phyloP scores from a whole-genome alignment of 1,140 invertebrate species.

The Drosophila seguyi region DNA sequence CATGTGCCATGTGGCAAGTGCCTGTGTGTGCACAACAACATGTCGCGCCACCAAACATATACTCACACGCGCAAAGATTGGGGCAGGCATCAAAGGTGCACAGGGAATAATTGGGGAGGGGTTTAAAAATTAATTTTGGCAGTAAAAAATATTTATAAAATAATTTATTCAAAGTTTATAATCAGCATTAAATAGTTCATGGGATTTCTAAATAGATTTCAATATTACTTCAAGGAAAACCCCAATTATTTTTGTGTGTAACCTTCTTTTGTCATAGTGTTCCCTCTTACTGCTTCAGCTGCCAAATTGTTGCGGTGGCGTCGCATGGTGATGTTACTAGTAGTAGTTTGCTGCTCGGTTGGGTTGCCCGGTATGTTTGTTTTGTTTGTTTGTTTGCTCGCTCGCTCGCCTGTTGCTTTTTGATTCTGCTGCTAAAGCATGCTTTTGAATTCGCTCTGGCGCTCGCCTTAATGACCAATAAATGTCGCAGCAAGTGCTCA shows the following conservation, averaged over 20 bases:
- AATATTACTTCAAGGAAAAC: not conserved
- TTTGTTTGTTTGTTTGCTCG: slow-evolving; percentile 8
- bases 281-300: slow-evolving; percentile 10
- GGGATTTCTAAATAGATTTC: not conserved
- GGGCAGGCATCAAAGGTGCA: slow-evolving; percentile 45
- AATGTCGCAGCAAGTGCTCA: slow-evolving; percentile 41
- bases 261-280: slow-evolving; percentile 3
- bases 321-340: slow-evolving; percentile 35
- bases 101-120: not conserved
- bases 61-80: slow-evolving; percentile 18
- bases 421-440: slow-evolving; percentile 11
- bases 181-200: not conserved
- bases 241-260: not conserved
- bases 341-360: slow-evolving; percentile 7
- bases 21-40: slow-evolving; percentile 77
- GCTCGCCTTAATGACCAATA: slow-evolving; percentile 70
- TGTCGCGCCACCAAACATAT: slow-evolving; percentile 64
- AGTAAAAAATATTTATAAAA: not conserved
- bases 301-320: slow-evolving; percentile 40
- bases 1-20: slow-evolving; percentile 33
- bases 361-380: slow-evolving; percentile 33
- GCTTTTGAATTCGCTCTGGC: slow-evolving; percentile 41
- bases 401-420: slow-evolving; percentile 26
- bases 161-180: not conserved
- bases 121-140: not conserved